A percentile compares a stretch with the other conserved stretches of the same genome.
Conservation (phyloP, 2,888 invertebrate genomes). For the Protophormia terraenovae region DNA sequence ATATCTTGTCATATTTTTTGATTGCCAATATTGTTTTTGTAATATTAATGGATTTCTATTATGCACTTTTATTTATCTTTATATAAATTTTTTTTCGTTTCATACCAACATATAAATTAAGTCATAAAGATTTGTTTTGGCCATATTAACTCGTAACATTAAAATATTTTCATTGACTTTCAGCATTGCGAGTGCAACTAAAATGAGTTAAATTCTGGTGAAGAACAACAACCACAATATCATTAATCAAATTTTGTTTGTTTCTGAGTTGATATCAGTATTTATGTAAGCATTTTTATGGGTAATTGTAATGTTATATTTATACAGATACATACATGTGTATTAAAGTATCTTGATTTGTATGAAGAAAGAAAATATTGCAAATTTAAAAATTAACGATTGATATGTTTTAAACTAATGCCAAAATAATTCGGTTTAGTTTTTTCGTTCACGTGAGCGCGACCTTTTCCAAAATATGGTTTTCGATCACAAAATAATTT, state of each 20-base stretch:
- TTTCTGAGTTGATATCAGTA: background rate
- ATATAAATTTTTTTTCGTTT: conserved; percentile 27
- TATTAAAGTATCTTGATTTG: too few relatives aligned
- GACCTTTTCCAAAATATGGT: too few relatives aligned
- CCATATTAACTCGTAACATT: conserved; percentile 29
- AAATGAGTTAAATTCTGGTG: conserved; percentile 5
- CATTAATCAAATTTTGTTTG: conserved; percentile 54
- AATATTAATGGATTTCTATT: conserved; percentile 54
- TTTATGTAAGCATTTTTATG: background rate
- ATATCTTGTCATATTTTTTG: conserved; percentile 18
- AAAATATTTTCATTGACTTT: conserved; percentile 41
- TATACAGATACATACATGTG: background rate
- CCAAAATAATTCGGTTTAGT: too few relatives aligned
- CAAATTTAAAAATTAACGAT: too few relatives aligned
- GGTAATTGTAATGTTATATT: background rate
- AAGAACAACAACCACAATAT: conserved; percentile 29
- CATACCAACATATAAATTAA: conserved; percentile 58
- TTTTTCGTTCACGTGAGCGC: too few relatives aligned
- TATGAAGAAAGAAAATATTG: too few relatives aligned
- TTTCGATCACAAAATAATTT: too few relatives aligned
- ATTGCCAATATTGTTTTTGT: conserved; percentile 26
- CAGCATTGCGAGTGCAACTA: background rate
- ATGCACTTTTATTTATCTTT: conserved; percentile 37
- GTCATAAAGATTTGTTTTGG: conserved; percentile 52
- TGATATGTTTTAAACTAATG: too few relatives aligned